A percentile compares a stretch with the other conserved stretches of the same genome.
These are phyloP conservation scores for Microctonus aethiopoides DNA, from an alignment of 2,888 invertebrate species.

Conservation along the genomic window DNA sequence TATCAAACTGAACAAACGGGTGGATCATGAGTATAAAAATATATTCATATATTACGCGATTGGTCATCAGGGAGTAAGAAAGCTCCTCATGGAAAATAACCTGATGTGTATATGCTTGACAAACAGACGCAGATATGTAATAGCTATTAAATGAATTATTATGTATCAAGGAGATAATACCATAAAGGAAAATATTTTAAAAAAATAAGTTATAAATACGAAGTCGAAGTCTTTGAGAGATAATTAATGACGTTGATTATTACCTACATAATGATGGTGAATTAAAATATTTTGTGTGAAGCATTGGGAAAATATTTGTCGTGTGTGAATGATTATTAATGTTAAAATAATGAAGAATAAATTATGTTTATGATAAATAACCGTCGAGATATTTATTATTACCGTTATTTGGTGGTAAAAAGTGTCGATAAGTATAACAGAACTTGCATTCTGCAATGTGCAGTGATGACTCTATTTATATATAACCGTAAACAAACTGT, in stretches of 20 bases:
- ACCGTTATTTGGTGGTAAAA: neutral
- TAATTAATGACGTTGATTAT: neutral
- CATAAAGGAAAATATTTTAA: neutral
- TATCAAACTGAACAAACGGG: neutral
- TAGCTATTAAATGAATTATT: neutral
- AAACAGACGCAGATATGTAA: neutral
- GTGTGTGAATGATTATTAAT: neutral
- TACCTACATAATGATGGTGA: neutral
- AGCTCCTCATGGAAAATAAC: conserved; percentile 16
- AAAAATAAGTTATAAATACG: neutral
- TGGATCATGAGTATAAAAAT: no score
- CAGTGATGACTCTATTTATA: neutral
- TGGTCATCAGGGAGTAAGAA: conserved; percentile 3
- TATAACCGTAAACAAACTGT: neutral
- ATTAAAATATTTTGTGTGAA: neutral
- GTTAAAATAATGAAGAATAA: neutral
- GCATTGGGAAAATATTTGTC: neutral
- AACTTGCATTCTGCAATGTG: neutral
- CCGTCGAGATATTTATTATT: neutral
- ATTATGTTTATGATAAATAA: no score
- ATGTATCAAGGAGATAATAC: neutral
- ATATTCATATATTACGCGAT: neutral
- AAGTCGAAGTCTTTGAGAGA: neutral
- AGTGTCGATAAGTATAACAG: neutral
- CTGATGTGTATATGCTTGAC: neutral